Evolutionary conservation across 2,113 vertebrate genomes (phyloP).

Genomic region (Colistium nudipinnis): DNA sequence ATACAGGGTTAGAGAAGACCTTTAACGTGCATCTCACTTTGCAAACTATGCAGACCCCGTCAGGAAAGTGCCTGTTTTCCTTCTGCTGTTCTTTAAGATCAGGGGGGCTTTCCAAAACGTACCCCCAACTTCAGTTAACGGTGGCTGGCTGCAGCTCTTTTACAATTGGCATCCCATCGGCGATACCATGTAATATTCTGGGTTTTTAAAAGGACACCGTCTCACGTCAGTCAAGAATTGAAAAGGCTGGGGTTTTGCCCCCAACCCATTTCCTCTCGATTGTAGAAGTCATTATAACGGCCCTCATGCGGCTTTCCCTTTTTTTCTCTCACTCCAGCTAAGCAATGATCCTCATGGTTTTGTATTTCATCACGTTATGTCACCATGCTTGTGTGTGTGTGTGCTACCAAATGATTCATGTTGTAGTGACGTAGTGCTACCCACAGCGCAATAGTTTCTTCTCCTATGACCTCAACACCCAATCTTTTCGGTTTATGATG

Average conservation of each 20-base stretch:
- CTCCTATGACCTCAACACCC: not conserved
- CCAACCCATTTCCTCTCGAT: slow-evolving; percentile 14
- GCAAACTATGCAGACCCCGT: slow-evolving; percentile 68
- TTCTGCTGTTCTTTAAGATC: slow-evolving; percentile 42
- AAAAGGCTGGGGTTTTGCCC: not conserved
- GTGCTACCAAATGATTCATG: slow-evolving; percentile 34
- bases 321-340: not conserved
- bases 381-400: slow-evolving; percentile 23
- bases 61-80: slow-evolving; percentile 47
- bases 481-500: slow-evolving; percentile 15
- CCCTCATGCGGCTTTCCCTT: slow-evolving; percentile 35
- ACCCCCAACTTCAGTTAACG: not conserved
- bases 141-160: slow-evolving; percentile 21
- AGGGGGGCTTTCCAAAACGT: slow-evolving; percentile 12
- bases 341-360: slow-evolving; percentile 12
- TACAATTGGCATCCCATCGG: not conserved
- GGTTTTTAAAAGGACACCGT: no score
- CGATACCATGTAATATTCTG: no score
- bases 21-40: slow-evolving; percentile 50
- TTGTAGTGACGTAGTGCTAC: slow-evolving; percentile 12
- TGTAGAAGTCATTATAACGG: slow-evolving; percentile 12
- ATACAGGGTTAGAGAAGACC: slow-evolving; percentile 31
- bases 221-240: not conserved
- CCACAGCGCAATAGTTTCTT: not conserved
- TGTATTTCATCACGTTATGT: slow-evolving; percentile 26